phyloP scores from a whole-genome alignment of 2,888 invertebrate species.

The Hypselothyrea guttata region DNA sequence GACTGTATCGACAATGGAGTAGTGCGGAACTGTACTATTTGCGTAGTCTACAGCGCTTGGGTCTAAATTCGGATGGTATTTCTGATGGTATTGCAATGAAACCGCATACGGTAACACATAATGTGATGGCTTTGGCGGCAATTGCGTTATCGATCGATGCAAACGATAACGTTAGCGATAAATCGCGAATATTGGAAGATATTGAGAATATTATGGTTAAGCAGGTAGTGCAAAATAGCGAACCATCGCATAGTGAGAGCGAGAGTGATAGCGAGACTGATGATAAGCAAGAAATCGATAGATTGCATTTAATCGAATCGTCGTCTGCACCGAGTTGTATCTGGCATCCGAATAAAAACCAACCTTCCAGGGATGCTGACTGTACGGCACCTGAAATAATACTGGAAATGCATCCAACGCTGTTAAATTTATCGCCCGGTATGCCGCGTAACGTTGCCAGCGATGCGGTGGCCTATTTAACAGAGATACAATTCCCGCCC shows the following conservation, averaged over 20 bases:
- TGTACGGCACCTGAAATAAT: conserved; percentile 72
- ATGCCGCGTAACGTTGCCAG: conserved; percentile 3
- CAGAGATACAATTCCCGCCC: conserved; percentile 41
- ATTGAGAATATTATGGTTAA: conserved; percentile 64
- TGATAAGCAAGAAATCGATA: neutral
- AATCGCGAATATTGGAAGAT: conserved; percentile 46
- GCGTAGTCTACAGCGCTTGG: conserved; percentile 66
- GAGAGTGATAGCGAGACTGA: conserved; percentile 27
- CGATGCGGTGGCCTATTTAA: conserved; percentile 22
- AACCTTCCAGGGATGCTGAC: conserved; percentile 1
- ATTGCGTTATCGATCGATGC: conserved; percentile 71
- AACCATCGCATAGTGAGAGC: conserved; percentile 11
- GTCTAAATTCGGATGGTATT: too few species aligned
- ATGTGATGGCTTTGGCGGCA: conserved; percentile 65
- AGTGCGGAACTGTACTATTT: conserved; percentile 69
- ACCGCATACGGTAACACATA: conserved; percentile 45
- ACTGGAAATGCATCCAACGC: conserved; percentile 47
- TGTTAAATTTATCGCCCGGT: conserved; percentile 21
- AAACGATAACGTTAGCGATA: conserved; percentile 5
- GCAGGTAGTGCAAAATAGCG: conserved; percentile 31
- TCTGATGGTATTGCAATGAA: too few species aligned
- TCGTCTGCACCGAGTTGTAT: conserved; percentile 54
- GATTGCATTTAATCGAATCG: neutral
- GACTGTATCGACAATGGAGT: conserved; percentile 60
- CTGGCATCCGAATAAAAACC: conserved; percentile 67